Percentiles rank a stretch among this genome's conserved stretches.
Conservation (phyloP, 2,888 invertebrate species). For the Dryobotodes eremita region DNA sequence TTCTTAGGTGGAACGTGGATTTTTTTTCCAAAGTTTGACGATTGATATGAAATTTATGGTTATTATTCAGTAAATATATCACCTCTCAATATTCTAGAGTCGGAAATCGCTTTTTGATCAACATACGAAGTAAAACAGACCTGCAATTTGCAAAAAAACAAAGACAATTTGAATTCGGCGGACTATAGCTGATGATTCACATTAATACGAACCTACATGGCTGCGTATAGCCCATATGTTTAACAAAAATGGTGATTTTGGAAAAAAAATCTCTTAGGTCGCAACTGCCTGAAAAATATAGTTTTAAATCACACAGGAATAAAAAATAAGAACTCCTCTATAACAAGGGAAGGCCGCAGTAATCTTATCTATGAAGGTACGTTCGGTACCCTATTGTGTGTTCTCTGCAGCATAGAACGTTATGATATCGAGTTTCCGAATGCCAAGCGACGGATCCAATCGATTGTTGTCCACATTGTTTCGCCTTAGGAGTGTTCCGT, state of each 20-base stretch:
- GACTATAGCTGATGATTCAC: too few relatives aligned
- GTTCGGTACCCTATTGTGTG: slow-evolving; percentile 36
- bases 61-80: too few relatives aligned
- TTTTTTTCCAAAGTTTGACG: too few relatives aligned
- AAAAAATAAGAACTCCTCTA: not conserved
- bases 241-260: not conserved
- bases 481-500: slow-evolving; percentile 10
- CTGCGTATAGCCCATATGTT: not conserved
- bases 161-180: too few relatives aligned
- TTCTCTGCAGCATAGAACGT: slow-evolving; percentile 13
- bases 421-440: slow-evolving; percentile 54
- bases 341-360: not conserved
- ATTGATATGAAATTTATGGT: too few relatives aligned
- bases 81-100: too few relatives aligned
- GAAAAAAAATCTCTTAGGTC: not conserved
- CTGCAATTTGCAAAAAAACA: too few relatives aligned
- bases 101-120: too few relatives aligned
- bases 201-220: too few relatives aligned
- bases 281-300: not conserved
- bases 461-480: slow-evolving; percentile 48
- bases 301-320: not conserved
- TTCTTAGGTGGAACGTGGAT: too few relatives aligned
- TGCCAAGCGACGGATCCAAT: slow-evolving; percentile 32
- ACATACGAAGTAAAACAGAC: too few relatives aligned
- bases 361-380: slow-evolving; percentile 20